These are phyloP conservation scores for Gadopsis bispinosus DNA, from an alignment of 2,797 vertebrate species.

Conservation along the genomic window DNA sequence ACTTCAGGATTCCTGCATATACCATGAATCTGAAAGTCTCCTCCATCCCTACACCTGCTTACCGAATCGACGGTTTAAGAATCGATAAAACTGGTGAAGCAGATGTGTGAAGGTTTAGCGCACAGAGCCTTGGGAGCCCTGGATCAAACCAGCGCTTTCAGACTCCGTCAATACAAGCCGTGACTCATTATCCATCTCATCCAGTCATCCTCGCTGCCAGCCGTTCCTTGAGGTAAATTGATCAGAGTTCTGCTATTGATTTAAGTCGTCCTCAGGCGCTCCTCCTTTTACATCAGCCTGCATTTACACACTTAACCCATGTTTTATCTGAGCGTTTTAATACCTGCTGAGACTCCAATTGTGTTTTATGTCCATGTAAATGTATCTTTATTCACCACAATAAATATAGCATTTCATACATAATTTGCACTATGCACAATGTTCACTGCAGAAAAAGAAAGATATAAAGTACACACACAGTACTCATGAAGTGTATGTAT, in stretches of 20 bases:
- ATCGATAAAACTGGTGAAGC: constrained; percentile 25
- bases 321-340: not conserved
- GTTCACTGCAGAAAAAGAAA: not conserved
- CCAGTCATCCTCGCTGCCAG: constrained; percentile 32
- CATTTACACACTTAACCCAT: not conserved
- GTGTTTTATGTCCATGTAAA: not conserved
- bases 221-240: constrained; percentile 41
- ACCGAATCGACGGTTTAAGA: not conserved
- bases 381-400: not conserved
- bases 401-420: not conserved
- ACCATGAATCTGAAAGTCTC: constrained; percentile 3
- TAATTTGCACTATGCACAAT: not conserved
- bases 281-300: not conserved
- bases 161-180: constrained; percentile 15
- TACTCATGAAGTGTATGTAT: too few relatives aligned
- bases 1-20: too few relatives aligned
- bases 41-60: not conserved
- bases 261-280: constrained; percentile 7
- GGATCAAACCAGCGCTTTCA: constrained; percentile 40
- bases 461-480: too few relatives aligned
- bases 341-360: not conserved
- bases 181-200: constrained; percentile 34
- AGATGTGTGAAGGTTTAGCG: constrained; percentile 19
- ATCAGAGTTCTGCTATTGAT: constrained; percentile 53
- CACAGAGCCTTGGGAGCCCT: not conserved